Percentiles rank a stretch among this genome's conserved stretches.
Conservation (phyloP, 1,140 invertebrate genomes). For the Solen grandis region DNA sequence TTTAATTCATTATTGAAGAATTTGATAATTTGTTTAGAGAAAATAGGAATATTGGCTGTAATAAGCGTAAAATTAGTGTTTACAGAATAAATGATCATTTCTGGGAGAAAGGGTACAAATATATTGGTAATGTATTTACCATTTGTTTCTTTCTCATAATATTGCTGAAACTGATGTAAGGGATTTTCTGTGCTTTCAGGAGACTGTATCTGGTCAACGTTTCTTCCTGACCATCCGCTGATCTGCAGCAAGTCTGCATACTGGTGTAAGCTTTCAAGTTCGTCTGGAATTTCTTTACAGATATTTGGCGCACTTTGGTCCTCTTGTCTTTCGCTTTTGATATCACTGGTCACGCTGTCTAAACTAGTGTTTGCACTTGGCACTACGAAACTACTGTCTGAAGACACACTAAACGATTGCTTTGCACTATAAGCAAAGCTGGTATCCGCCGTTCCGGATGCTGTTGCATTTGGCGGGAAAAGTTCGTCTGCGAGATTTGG, state of each 20-base stretch:
- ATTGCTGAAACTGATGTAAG: neutral
- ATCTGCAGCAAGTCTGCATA: constrained; percentile 48
- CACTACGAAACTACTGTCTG: neutral
- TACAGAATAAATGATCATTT: too few relatives aligned
- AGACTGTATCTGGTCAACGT: too few relatives aligned
- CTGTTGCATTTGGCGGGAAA: neutral
- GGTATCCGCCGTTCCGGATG: neutral
- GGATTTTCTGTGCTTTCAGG: too few relatives aligned
- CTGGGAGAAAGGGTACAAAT: neutral
- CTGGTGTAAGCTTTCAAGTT: constrained; percentile 20
- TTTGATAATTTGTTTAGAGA: too few relatives aligned
- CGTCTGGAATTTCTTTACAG: neutral
- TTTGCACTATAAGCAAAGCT: neutral
- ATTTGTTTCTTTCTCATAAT: constrained; percentile 29
- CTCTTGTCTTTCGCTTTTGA: too few relatives aligned
- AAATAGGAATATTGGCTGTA: too few relatives aligned
- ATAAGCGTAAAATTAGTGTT: too few relatives aligned
- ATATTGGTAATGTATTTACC: constrained; percentile 1
- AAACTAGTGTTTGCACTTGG: neutral
- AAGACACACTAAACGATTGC: neutral
- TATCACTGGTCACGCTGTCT: neutral
- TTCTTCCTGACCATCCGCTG: neutral
- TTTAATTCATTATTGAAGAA: too few relatives aligned
- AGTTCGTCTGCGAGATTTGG: neutral
- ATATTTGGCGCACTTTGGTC: neutral